These are phyloP conservation scores for Pogonophryne albipinna DNA, from an alignment of 2,797 vertebrate genomes.

Conservation along the genomic window DNA sequence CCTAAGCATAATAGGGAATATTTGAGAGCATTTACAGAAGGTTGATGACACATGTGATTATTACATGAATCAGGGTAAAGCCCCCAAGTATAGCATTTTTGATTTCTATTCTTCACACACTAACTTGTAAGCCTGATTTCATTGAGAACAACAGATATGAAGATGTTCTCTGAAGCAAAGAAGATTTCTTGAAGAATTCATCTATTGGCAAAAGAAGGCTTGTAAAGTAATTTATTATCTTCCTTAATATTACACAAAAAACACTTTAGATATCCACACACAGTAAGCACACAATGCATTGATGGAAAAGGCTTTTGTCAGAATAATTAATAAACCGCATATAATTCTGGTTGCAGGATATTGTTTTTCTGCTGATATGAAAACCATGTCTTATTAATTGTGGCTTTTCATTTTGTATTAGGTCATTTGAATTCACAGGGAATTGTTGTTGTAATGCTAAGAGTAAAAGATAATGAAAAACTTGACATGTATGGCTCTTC, in stretches of 20 bases:
- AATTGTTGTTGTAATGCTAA: conserved; percentile 35
- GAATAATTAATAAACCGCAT: conserved; percentile 17
- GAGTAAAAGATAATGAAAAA: conserved; percentile 72
- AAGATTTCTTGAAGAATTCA: neutral
- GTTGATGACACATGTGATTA: neutral
- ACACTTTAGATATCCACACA: neutral
- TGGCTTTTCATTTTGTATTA: conserved; percentile 5
- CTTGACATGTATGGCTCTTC: conserved; percentile 33
- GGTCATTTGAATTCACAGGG: conserved; percentile 55
- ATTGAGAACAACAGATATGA: neutral
- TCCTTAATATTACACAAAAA: neutral
- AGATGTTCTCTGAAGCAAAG: neutral
- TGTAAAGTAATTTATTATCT: neutral
- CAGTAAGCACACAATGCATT: neutral
- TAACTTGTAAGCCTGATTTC: neutral
- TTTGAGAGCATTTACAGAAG: neutral
- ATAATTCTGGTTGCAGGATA: neutral
- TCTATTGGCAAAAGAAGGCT: neutral
- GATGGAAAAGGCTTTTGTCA: neutral
- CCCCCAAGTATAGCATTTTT: too few species aligned
- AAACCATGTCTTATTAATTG: conserved; percentile 27
- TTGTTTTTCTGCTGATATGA: conserved; percentile 17
- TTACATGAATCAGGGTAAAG: neutral
- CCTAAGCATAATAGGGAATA: too few species aligned
- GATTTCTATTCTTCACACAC: neutral